Evolutionary conservation across 2,113 vertebrate genomes (phyloP), one percentile per base, ranked within the genome.

Genomic region (Tricholaema leucomelas): DNA sequence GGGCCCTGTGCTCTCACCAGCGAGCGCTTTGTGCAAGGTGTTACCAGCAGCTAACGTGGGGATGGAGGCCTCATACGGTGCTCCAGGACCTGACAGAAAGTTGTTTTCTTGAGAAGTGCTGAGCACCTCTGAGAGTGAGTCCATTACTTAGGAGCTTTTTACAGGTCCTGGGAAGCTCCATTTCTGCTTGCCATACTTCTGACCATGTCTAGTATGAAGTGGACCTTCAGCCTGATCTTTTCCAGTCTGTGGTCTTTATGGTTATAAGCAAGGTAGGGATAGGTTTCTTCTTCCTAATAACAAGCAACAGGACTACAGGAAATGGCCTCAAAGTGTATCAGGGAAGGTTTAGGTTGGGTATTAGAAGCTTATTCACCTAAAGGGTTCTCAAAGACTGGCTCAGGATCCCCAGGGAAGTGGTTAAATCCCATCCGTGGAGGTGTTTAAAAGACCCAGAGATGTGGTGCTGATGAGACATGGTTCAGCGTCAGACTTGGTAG

Each of bases 1-100:
- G 17, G 60, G 13, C 13, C 19, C 20, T 1, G 0, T 0, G 3
- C 38, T 59, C 56, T 33, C 0, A 2, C 42, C 21, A 24, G 46
- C 8, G 5, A 66, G 75, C 9, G 4, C 63, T 19, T 80, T 5
- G 7, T 6, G 2, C 19, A 21, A 18, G 6, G 9, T 25, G 27
- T 42, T 55, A 0, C n/a, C 61, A 67, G 71, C 30, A 58, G 44
- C 18, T 58, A 16, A 31, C 3, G 5, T 0, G 0, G 48, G 48
- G 23, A 18, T 2, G 1, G n/a, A 55, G n/a, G 9, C 61, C n/a
- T 50, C 69, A 24, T 18, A 46, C 23, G 87, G 42, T 40, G 33
- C 36, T 73, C 31, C 50, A 76, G 59, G 77, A 30, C 64, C 19
- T 64, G 15, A 24, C 1, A 63, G 35, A 93, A 86, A 80, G 23